Conservation (phyloP, 2,888 invertebrate genomes). For the Chloroclysta siterata region DNA sequence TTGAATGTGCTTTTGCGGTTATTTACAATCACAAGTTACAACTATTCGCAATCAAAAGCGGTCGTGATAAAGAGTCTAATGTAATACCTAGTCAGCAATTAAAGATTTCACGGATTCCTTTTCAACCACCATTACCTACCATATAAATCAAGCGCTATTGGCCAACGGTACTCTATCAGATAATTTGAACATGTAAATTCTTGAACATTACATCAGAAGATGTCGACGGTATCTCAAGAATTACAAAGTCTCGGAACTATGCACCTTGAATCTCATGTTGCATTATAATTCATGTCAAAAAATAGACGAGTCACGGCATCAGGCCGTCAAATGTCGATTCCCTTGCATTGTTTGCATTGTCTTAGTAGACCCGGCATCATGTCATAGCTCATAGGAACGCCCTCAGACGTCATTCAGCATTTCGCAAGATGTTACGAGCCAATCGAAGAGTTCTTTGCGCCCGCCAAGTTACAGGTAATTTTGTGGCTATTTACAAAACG, state of each 20-base stretch:
- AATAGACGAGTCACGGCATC: conserved; percentile 65
- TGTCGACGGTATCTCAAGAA: conserved; percentile 35
- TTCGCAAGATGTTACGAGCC: conserved; percentile 64
- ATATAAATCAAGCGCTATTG: conserved; percentile 33
- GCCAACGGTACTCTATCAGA: conserved; percentile 37
- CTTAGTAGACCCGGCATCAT: conserved; percentile 62
- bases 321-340: conserved; percentile 70
- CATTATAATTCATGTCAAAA: conserved; percentile 70
- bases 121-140: conserved; percentile 32
- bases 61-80: conserved; percentile 32
- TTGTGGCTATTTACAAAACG: conserved; percentile 61
- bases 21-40: conserved; percentile 7
- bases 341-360: conserved; percentile 76
- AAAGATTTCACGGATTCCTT: conserved; percentile 42
- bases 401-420: conserved; percentile 56
- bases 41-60: conserved; percentile 26
- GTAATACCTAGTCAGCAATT: conserved; percentile 37
- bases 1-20: conserved; percentile 21
- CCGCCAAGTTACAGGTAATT: conserved; percentile 47
- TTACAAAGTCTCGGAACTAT: conserved; percentile 50
- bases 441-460: conserved; percentile 45
- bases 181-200: conserved; percentile 38
- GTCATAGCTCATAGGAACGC: conserved; percentile 77
- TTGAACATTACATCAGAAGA: conserved; percentile 37
- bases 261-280: conserved; percentile 66